phyloP scores from a whole-genome alignment of 2,113 vertebrate species.

The Coptodon bakossiorum region DNA sequence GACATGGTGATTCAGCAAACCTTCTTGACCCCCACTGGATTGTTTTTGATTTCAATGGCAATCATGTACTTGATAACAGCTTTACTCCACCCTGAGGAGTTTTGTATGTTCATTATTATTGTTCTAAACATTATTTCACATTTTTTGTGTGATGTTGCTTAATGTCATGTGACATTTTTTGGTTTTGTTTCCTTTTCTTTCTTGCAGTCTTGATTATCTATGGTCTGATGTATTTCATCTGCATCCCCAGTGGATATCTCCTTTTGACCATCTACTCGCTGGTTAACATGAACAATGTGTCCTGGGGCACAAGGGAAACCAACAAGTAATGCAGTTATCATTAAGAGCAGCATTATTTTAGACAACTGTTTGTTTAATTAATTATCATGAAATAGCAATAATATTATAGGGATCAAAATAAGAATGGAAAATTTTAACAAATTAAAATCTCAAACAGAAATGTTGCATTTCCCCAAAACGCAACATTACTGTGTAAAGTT shows the following conservation, averaged over 20 bases:
- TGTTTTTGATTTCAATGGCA: slow-evolving; percentile 75
- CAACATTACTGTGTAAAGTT: neutral
- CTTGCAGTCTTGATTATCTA: slow-evolving; percentile 67
- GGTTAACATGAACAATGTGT: slow-evolving; percentile 77
- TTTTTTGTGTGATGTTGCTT: neutral
- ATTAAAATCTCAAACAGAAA: neutral
- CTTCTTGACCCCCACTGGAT: slow-evolving; percentile 73
- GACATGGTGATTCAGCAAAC: slow-evolving; percentile 72
- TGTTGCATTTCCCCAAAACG: neutral
- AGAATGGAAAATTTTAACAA: neutral
- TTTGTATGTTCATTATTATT: slow-evolving; percentile 30
- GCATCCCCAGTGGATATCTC: slow-evolving; percentile 79
- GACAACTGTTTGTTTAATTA: neutral
- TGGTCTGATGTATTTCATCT: slow-evolving; percentile 79
- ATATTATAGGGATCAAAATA: neutral
- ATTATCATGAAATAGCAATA: neutral
- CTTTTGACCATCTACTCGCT: slow-evolving; percentile 77
- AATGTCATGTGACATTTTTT: neutral
- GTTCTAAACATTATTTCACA: neutral
- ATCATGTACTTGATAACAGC: slow-evolving; percentile 72
- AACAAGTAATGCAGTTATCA: slow-evolving; percentile 47
- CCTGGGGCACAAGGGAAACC: slow-evolving; percentile 79
- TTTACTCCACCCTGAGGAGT: slow-evolving; percentile 73
- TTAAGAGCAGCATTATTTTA: neutral
- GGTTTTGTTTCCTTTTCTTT: neutral